These are phyloP conservation scores for Agelas oroides DNA, from an alignment of 37 sponge, comb jelly and placozoan species.

Conservation along the genomic window DNA sequence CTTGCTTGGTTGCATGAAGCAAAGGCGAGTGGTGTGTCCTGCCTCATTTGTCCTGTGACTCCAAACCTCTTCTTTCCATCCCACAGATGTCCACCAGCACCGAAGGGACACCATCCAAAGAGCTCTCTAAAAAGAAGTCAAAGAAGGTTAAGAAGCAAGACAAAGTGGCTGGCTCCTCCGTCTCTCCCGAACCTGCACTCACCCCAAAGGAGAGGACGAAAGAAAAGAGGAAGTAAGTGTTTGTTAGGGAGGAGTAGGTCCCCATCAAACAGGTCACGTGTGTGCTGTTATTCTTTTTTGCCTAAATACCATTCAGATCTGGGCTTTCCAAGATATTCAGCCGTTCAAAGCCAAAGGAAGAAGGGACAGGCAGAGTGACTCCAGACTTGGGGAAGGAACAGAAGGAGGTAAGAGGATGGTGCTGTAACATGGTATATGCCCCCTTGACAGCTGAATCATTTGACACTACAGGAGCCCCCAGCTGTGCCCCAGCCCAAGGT, in stretches of 20 bases:
- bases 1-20: no score
- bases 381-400: no score
- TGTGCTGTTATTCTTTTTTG: background rate
- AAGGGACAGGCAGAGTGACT: background rate
- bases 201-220: slow-evolving; percentile 5
- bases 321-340: background rate
- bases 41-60: no score
- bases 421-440: no score
- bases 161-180: background rate
- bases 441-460: no score
- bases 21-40: no score
- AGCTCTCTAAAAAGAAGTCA: background rate
- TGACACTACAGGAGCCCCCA: background rate
- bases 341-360: slow-evolving; percentile 6
- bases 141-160: slow-evolving; percentile 2
- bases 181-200: no score
- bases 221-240: background rate
- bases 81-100: no score
- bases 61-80: no score
- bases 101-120: background rate
- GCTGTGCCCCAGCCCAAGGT: background rate
- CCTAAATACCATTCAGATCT: background rate
- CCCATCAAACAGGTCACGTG: background rate
- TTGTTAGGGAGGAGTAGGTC: background rate
- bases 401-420: background rate